Evolutionary conservation across 2,888 invertebrate species (phyloP), one percentile per base, ranked within the genome.

Genomic region (Tribolium freemani): DNA sequence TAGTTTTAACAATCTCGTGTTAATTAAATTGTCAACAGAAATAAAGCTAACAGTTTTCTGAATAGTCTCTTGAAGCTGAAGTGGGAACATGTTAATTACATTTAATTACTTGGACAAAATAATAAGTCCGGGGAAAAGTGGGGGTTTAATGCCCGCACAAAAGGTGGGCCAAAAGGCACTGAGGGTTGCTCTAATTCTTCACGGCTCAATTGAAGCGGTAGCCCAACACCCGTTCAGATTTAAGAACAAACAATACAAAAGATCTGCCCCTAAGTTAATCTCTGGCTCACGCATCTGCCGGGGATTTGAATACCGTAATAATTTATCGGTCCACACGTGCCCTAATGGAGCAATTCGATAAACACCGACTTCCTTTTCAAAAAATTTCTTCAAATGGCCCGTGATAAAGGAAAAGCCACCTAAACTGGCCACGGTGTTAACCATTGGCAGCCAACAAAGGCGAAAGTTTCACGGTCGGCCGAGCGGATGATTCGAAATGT

Each of bases 181-280:
- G 16, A 64, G 67, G 67, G 56, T 48, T 38, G 44, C 21, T 67
- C 45, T 48, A 31, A 67, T 67, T 67, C 56, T 67, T 67, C 67
- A 67, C 31, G 67, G 67, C 56, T 67, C 67, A 46, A 56, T 67
- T 67, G 63, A 63, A 63, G 10, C 30, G 63, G 13, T 53, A 45
- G 20, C 3, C 21, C 31, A 51, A 44, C 68, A 57, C 57, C 68
- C 57, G 57, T 67, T 67, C 67, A 44, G 56, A 56, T 56, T 53
- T 46, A 67, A 67, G 67, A 56, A 67, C 60, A 60, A 60, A 60
- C 56, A 64, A 54, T 45, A 64, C 64, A 67, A 67, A 67, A 57
- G 56, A 57, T 30, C 50, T 57, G 16, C 68, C 66, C 38, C 31
- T 44, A 6, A 31, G 30, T 67, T 67, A 67, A 67, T 67, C 57